Base-by-base conservation (phyloP, 2,797 vertebrate genomes). In the Dermochelys coriacea region DNA sequence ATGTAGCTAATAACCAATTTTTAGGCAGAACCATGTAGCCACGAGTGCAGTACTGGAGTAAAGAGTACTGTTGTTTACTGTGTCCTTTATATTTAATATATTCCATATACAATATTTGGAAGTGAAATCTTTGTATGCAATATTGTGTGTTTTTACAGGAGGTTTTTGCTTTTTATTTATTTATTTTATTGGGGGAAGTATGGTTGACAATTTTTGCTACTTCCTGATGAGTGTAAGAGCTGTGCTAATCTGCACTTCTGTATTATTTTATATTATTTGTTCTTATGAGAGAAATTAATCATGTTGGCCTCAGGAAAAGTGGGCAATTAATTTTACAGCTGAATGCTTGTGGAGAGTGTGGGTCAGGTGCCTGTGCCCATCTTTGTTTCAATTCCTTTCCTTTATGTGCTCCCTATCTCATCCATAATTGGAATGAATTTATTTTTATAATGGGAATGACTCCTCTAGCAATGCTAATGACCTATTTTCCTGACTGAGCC, bases 341-440 rank as follows among this genome's bases (percentile, higher is more conserved):
- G 64, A 71, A 41, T 71, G 64, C 64, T 11, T 41, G 19, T 68
- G 18, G n/a, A 37, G 64, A 9, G 19, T 23, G 34, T 21, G 16
- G 61, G 61, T 68, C 61, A 23, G n/a, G 5, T 23, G 64, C 10
- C n/a, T 41, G 64, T 1, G 1, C 18, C 64, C 21, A 23, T 71
- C n/a, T 71, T 89, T 84, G 71, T 80, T 85, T 94, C 82, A 29
- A 52, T 92, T 93, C 88, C 82, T 78, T 92, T 57, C 84, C 12
- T 50, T 95, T 93, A 90, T 71, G 79, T 64, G 82, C 83, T 52
- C 54, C 61, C 93, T 94, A 94, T 95, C 93, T 90, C 84, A 94
- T 94, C 96, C 93, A 88, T 85, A 92, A 94, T 95, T 93, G 90
- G 68, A 77, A 86, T 86, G 54, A 49, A 64, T 79, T 88, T 80